Conservation (phyloP, 2,888 invertebrate genomes). For the Sialis lutaria region DNA sequence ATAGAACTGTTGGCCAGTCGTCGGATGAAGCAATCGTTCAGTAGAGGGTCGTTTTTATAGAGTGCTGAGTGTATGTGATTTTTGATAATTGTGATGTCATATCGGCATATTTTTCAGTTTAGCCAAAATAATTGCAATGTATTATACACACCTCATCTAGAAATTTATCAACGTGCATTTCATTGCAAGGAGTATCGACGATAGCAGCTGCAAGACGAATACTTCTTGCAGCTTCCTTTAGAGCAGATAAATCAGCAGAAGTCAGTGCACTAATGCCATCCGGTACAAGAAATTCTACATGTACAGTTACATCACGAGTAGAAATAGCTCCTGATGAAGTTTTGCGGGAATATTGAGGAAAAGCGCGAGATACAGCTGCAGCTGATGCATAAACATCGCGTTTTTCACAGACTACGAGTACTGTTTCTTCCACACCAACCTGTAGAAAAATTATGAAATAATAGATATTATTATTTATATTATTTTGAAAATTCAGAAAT, state of each 20-base stretch:
- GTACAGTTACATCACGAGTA: slow-evolving; percentile 22
- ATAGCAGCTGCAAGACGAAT: slow-evolving; percentile 62
- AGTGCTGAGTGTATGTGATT: too few relatives aligned
- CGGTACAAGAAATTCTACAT: slow-evolving; percentile 31
- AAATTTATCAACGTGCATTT: slow-evolving; percentile 54
- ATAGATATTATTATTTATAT: too few relatives aligned
- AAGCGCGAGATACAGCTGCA: slow-evolving; percentile 63
- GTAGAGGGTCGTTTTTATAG: too few relatives aligned
- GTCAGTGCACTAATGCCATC: slow-evolving; percentile 19
- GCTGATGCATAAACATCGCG: slow-evolving; percentile 62
- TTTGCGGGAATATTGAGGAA: slow-evolving; percentile 53
- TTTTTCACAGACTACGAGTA: slow-evolving; percentile 45
- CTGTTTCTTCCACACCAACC: slow-evolving; percentile 23
- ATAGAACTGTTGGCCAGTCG: too few relatives aligned
- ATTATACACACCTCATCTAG: too few relatives aligned
- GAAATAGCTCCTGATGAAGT: slow-evolving; percentile 15
- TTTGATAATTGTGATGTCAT: too few relatives aligned
- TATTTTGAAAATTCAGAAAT: too few relatives aligned
- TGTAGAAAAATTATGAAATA: slow-evolving; percentile 17
- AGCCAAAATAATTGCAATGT: neutral
- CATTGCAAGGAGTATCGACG: slow-evolving; percentile 71
- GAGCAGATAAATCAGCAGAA: slow-evolving; percentile 30
- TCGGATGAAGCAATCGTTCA: too few relatives aligned
- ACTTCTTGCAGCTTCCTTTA: slow-evolving; percentile 40
- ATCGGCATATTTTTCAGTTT: too few relatives aligned